A percentile compares a stretch with the other conserved stretches of the same genome.
Conservation (phyloP, 2,888 invertebrate species). For the Caenorhabditis sp. region DNA sequence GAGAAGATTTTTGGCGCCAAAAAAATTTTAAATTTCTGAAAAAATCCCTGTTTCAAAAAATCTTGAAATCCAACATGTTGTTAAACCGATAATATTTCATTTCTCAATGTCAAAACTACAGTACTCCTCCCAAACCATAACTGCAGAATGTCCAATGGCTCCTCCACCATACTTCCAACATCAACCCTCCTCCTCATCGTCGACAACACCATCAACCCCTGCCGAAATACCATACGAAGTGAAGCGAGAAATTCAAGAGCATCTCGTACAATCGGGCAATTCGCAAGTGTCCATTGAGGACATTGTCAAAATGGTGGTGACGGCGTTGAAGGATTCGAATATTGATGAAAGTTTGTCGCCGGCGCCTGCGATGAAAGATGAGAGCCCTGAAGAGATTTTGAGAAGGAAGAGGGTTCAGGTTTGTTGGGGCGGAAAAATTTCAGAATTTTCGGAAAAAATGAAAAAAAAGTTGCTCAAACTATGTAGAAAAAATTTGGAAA, state of each 20-base stretch:
- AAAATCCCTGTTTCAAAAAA: too few species aligned
- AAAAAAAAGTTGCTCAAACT: not conserved
- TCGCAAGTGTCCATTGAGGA: constrained; percentile 54
- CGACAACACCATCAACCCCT: constrained; percentile 7
- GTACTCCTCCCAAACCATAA: too few species aligned
- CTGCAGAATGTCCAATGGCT: constrained; percentile 42
- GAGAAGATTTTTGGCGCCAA: too few species aligned
- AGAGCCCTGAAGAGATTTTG: constrained; percentile 62
- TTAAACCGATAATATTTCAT: too few species aligned
- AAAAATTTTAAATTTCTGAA: too few species aligned
- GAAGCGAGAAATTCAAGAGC: constrained; percentile 35
- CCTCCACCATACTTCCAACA: constrained; percentile 37
- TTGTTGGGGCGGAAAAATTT: too few species aligned
- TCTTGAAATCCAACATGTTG: too few species aligned
- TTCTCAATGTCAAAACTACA: too few species aligned
- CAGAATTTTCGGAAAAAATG: constrained; percentile 10
- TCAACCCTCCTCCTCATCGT: constrained; percentile 11
- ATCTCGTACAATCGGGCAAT: constrained; percentile 23
- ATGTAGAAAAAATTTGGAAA: too few species aligned
- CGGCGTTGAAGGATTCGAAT: constrained; percentile 53
- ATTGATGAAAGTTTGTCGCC: constrained; percentile 28
- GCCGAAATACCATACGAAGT: constrained; percentile 23
- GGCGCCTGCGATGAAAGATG: constrained; percentile 14
- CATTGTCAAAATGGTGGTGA: constrained; percentile 60
- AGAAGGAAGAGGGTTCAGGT: constrained; percentile 60